Evolutionary conservation across 2,888 invertebrate species (phyloP).

Genomic region (Antitype chi): DNA sequence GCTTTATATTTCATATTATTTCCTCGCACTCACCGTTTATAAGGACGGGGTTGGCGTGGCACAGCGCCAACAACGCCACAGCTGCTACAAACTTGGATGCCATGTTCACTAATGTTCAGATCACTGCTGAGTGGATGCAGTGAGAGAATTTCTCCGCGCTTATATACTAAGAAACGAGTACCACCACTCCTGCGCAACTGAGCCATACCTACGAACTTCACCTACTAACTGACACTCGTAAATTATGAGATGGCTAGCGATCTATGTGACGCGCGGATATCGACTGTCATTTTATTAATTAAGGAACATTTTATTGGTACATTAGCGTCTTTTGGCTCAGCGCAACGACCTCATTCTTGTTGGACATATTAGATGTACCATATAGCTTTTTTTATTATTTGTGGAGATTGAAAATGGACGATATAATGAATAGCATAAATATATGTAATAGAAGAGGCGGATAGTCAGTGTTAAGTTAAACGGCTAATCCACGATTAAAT

Average conservation of each 20-base stretch:
- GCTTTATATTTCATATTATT: neutral
- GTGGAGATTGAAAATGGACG: conserved; percentile 18
- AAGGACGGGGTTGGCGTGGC: conserved; percentile 81
- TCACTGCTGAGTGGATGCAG: conserved; percentile 83
- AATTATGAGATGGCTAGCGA: conserved; percentile 82
- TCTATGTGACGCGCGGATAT: conserved; percentile 67
- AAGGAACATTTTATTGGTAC: conserved; percentile 56
- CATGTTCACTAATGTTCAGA: conserved; percentile 73
- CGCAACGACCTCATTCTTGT: conserved; percentile 67
- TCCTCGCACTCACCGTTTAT: conserved; percentile 80
- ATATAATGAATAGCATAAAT: conserved; percentile 11
- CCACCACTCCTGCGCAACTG: conserved; percentile 78
- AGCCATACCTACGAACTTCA: conserved; percentile 85
- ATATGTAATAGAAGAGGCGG: neutral
- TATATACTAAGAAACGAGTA: conserved; percentile 78
- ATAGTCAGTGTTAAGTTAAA: conserved; percentile 24
- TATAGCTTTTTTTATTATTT: conserved; percentile 8
- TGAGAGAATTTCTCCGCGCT: conserved; percentile 89
- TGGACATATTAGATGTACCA: conserved; percentile 33
- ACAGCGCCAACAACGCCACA: conserved; percentile 80
- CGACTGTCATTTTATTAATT: conserved; percentile 57
- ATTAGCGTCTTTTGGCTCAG: conserved; percentile 42
- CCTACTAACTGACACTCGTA: conserved; percentile 84
- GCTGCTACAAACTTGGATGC: conserved; percentile 83
- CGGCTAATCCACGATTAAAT: neutral